Conservation (phyloP, 1,140 invertebrate genomes). For the Drosophila nasuta region DNA sequence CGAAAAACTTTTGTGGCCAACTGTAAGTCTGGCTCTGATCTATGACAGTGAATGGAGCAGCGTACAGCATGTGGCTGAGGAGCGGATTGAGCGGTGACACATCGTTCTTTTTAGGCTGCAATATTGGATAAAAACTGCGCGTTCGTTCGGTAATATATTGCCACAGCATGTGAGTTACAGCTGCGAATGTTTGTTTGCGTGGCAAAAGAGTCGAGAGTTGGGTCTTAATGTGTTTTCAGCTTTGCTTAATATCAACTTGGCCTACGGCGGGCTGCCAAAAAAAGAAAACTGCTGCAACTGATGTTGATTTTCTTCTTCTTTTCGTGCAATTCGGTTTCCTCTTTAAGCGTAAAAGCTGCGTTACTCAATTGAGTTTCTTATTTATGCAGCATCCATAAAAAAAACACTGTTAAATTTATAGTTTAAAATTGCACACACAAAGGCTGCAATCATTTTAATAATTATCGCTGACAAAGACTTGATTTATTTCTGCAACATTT, state of each 20-base stretch:
- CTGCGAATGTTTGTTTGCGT: neutral
- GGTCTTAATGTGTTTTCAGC: conserved; percentile 30
- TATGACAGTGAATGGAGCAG: conserved; percentile 4
- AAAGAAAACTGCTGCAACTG: conserved; percentile 12
- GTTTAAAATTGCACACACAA: too few species aligned
- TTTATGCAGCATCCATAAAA: too few species aligned
- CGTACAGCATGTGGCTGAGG: neutral
- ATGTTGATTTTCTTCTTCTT: neutral
- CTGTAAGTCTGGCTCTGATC: conserved; percentile 47
- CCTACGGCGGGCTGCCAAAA: neutral
- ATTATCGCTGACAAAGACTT: too few species aligned
- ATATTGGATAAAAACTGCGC: conserved; percentile 50
- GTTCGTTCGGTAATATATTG: conserved; percentile 51
- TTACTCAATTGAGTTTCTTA: too few species aligned
- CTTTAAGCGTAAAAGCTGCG: neutral
- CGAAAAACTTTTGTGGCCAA: conserved; percentile 44
- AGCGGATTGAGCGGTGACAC: conserved; percentile 25
- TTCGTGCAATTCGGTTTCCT: neutral
- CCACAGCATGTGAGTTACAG: conserved; percentile 7
- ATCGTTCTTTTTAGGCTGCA: conserved; percentile 38
- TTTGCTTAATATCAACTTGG: conserved; percentile 27
- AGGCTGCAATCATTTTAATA: too few species aligned
- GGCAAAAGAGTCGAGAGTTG: neutral
- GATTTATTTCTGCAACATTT: too few species aligned
- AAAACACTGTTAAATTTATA: too few species aligned